These are phyloP conservation scores for Dendrolimus punctatus DNA, from an alignment of 1,140 invertebrate genomes.

Conservation along the genomic window DNA sequence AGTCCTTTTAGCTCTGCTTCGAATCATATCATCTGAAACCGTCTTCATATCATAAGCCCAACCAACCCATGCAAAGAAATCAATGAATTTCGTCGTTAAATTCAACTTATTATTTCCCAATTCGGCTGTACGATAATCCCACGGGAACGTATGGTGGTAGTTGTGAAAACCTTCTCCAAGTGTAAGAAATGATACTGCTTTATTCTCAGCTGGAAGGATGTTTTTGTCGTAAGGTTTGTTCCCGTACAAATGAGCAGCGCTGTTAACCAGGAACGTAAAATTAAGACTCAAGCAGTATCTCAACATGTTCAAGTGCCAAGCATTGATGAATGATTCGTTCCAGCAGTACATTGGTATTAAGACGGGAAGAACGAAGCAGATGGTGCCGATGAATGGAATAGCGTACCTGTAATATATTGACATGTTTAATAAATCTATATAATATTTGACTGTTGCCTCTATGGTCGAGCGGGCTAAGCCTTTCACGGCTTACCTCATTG, in stretches of 20 bases:
- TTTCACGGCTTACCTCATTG: too few relatives aligned
- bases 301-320: slow-evolving; percentile 4
- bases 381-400: not conserved
- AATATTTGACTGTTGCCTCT: too few relatives aligned
- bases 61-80: slow-evolving; percentile 4
- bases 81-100: slow-evolving; percentile 5
- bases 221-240: slow-evolving; percentile 4
- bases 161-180: slow-evolving; percentile 6
- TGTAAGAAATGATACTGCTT: not conserved
- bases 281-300: slow-evolving; percentile 1
- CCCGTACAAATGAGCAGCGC: slow-evolving; percentile 2
- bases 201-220: slow-evolving; percentile 1
- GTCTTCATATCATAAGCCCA: slow-evolving; percentile 8
- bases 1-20: not conserved
- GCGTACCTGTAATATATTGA: slow-evolving; percentile 1
- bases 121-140: slow-evolving; percentile 3
- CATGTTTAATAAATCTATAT: too few relatives aligned
- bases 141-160: slow-evolving; percentile 7
- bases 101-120: slow-evolving; percentile 4
- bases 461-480: too few relatives aligned
- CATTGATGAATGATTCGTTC: slow-evolving; percentile 1
- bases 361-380: not conserved
- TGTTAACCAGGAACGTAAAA: not conserved
- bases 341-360: slow-evolving; percentile 4
- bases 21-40: not conserved